Base-by-base conservation (phyloP, 2,888 invertebrate genomes). In the Steinernema hermaphroditum region DNA sequence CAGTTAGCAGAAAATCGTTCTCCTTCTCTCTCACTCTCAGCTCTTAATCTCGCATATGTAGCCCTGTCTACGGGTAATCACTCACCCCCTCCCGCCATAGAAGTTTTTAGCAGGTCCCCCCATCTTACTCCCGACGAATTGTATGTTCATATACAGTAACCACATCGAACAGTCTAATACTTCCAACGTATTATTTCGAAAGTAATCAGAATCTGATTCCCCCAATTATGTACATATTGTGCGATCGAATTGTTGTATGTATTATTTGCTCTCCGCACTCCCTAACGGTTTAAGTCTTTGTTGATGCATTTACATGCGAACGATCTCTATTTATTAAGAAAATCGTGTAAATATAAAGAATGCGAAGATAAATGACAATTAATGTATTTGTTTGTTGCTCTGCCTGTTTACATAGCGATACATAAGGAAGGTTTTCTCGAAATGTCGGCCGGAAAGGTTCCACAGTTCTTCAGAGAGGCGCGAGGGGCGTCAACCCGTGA, bases 321-420 rank as follows among this genome's bases (percentile, higher is more conserved):
- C 62, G 62, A 62, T 62, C 62, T 62, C 62, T 62, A 62, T 62
- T 62, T 62, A 62, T 62, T 62, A 62, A 46, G 46, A 46, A 46
- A 46, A 6, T 46, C 46, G 32, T 62, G 62, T 62, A 62, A 29
- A 62, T 62, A 62, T 16, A 6, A 32, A 32, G n/a, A 29, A 29
- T 32, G 29, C 32, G 16, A 32, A 32, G 4, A 62, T 62, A 62
- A 62, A 62, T 29, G 46, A 62, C 32, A 32, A 12, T 32, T 62
- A 62, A 62, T 16, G 6, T 46, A 19, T 19, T 46, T 46, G 46
- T 46, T 46, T 46, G 43, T 41, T 41, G 8, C 9, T 41, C 16
- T 41, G 43, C 43, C 8, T 41, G 43, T 41, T 16, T 16, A 41
- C 43, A n/a, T n/a, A n/a, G n/a, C 43, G 43, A 16, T 41, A 8